Conservation (phyloP, 2,888 invertebrate species). For the Nymphalis polychloros region DNA sequence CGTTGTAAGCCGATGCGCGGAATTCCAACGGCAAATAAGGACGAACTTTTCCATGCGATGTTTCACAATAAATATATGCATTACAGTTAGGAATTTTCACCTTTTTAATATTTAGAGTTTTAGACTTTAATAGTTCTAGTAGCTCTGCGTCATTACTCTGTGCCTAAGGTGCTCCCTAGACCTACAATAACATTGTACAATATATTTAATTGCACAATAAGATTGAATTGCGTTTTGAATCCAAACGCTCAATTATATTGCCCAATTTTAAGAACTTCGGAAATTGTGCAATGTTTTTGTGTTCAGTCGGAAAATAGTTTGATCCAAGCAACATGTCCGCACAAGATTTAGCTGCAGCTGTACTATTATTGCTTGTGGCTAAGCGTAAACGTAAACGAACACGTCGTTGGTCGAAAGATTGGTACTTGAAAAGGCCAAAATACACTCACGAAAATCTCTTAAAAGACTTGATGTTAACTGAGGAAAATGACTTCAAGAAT, state of each 20-base stretch:
- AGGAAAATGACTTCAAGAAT: background rate
- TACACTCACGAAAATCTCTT: slow-evolving; percentile 1
- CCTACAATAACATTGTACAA: slow-evolving; percentile 3
- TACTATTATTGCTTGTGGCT: slow-evolving; percentile 2
- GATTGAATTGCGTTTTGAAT: background rate
- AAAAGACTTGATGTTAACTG: slow-evolving; percentile 1
- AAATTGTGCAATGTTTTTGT: background rate
- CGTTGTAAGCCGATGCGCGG: no score
- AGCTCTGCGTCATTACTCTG: no score
- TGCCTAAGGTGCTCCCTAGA: background rate
- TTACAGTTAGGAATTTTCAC: no score
- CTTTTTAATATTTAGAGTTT: no score
- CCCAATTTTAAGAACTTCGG: background rate
- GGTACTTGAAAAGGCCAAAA: background rate
- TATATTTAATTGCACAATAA: slow-evolving; percentile 1
- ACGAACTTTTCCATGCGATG: no score
- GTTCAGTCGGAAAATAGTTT: slow-evolving; percentile 1
- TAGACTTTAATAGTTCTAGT: no score
- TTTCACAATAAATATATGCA: no score
- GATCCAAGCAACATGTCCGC: slow-evolving; percentile 1
- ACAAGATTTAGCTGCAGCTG: slow-evolving; percentile 1
- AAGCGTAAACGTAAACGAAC: slow-evolving; percentile 4
- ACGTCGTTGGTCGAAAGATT: background rate
- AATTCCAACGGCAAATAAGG: no score
- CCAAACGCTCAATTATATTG: background rate